Base-by-base conservation (phyloP, 2,888 invertebrate genomes). In the Phengaris alcon region DNA sequence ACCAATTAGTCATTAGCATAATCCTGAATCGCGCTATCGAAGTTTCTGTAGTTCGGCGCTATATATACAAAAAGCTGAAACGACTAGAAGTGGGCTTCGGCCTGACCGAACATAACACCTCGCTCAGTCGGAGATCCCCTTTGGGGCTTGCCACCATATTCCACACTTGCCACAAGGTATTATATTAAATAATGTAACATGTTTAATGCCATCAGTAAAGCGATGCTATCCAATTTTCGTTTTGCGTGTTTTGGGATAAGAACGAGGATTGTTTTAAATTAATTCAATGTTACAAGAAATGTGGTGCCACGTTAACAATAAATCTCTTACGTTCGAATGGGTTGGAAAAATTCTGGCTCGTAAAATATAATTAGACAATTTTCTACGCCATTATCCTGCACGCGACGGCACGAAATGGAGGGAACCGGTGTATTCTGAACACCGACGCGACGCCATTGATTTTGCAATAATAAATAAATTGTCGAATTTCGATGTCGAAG, bases 361-460 rank as follows among this genome's bases (percentile, higher is more conserved):
- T 72, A 72, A 72, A 22, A 72, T 69, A 75, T 75, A 75, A 75
- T 75, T 75, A 75, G 57, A 70, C 75, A 70, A 75, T 75, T 75
- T 75, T 75, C 75, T 75, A 69, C 75, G 46, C 75, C 69, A 75
- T 75, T 75, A 75, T 69, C 75, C 70, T 13, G 64, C 22, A 70
- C 44, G 55, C 75, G 70, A 48, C 46, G 69, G 57, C 75, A 55
- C 35, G 75, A 69, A 69, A 69, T 69, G 70, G 22, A 22, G 55
- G 69, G 15, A 70, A 46, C 70, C 35, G 46, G 22, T 75, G 15
- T 52, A 9, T 52, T 54, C 54, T 54, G 46, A 54, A 54, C 15
- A 35, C 35, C 35, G 35, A 35, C 35, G 35, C 35, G 48, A 10
- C 48, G 69, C 57, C 57, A 75, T 69, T 48, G 55, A 15, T 46